phyloP scores from a whole-genome alignment of 2,113 vertebrate genomes.

The Anhinga rufa region DNA sequence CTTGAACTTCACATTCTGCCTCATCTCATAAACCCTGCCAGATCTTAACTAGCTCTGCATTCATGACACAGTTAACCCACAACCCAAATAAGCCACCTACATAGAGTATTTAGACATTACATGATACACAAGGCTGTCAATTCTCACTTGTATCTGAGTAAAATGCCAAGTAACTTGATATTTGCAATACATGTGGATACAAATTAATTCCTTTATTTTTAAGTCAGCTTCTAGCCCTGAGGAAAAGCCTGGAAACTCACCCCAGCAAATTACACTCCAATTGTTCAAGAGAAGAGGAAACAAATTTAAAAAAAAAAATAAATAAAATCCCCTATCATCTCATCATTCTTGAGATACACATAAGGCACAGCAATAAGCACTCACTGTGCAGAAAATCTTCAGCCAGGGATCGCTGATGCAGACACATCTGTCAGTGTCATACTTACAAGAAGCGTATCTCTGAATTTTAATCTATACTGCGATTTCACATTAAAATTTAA shows the following conservation, averaged over 20 bases:
- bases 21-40: background rate
- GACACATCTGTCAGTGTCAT: background rate
- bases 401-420: background rate
- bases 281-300: background rate
- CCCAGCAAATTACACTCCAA: background rate
- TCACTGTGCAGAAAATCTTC: background rate
- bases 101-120: background rate
- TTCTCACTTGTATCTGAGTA: fast-evolving
- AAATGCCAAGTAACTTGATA: too few species aligned
- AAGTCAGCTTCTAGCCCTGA: background rate
- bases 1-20: background rate
- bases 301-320: background rate
- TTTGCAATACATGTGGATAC: background rate
- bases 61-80: background rate
- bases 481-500: background rate
- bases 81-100: background rate
- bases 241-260: background rate
- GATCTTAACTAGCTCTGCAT: background rate
- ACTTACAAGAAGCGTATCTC: background rate
- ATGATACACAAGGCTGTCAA: background rate
- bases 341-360: background rate
- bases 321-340: background rate
- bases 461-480: background rate
- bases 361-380: background rate
- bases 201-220: background rate